phyloP scores from a whole-genome alignment of 2,888 invertebrate genomes.

The Neoscelio sp. region DNA sequence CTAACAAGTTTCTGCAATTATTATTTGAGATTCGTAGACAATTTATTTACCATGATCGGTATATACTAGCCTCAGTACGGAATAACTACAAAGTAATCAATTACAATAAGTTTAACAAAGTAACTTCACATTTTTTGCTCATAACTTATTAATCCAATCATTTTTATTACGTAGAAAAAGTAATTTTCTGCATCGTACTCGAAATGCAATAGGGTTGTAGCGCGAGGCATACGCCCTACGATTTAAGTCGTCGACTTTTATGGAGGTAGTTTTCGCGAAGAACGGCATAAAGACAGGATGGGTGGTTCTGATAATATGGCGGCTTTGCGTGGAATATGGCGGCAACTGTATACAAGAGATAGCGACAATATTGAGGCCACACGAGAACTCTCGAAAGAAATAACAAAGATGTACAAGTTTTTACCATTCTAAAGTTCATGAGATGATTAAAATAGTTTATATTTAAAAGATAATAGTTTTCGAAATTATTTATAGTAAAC shows the following conservation, averaged over 20 bases:
- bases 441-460: not conserved
- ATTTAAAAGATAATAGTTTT: no score
- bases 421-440: conserved; percentile 11
- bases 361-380: conserved; percentile 79
- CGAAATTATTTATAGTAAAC: no score
- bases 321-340: conserved; percentile 80
- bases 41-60: no score
- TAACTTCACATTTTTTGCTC: conserved; percentile 34
- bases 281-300: conserved; percentile 76
- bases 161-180: conserved; percentile 60
- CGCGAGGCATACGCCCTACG: conserved; percentile 78
- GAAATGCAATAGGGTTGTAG: conserved; percentile 63
- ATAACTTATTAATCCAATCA: conserved; percentile 57
- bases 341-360: conserved; percentile 81
- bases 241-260: conserved; percentile 82
- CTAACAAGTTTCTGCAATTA: no score
- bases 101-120: no score
- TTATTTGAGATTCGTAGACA: no score
- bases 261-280: conserved; percentile 80
- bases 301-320: conserved; percentile 80
- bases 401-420: conserved; percentile 39
- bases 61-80: no score
- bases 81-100: no score
- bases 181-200: conserved; percentile 61
- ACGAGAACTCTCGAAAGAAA: conserved; percentile 65